Base-by-base conservation (phyloP, 2,888 invertebrate genomes). In the Dynastes grantii region DNA sequence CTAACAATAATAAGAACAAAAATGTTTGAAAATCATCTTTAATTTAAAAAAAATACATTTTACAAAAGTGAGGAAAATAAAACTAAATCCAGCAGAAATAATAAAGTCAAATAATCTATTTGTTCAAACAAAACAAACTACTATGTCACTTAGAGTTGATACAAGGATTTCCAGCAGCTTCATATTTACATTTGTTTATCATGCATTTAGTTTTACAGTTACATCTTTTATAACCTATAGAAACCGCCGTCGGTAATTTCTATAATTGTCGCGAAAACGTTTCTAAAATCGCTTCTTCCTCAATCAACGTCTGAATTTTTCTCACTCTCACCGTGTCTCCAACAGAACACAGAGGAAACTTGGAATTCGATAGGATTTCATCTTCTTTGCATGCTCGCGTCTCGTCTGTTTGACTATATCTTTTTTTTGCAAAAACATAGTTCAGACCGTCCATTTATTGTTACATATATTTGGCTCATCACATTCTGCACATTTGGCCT, bases 101-200 rank as follows among this genome's bases (percentile, higher is more conserved):
- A 32, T 32, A 32, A 32, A 2, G 5, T 32, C 51, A 51, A 13
- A 51, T 51, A 51, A 51, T 51, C 9, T 51, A 51, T 51, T 8
- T 51, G 51, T 51, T 51, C 51, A n/a, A 51, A 51, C 51, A 51
- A 51, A 9, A 51, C 51, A 51, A 51, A n/a, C 51, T 51, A 51
- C 32, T 32, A 2, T 5, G 5, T 4, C 32, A 32, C 32, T 32
- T 32, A 32, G 5, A 4, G 4, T 32, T 51, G 0, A 22, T 22
- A 22, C 51, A 8, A 51, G 8, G 51, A 51, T 51, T 51, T 13
- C 51, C 51, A 51, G n/a, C n/a, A 51, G 51, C 51, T 51, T 51
- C 13, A 51, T 9, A 51, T 51, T 51, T 51, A 51, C 51, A 13
- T 8, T 51, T 51, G 0, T 22, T 22, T 22, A 22, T 22, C 22